phyloP scores from a whole-genome alignment of 1,140 invertebrate genomes.

The Neodiprion fabricii region DNA sequence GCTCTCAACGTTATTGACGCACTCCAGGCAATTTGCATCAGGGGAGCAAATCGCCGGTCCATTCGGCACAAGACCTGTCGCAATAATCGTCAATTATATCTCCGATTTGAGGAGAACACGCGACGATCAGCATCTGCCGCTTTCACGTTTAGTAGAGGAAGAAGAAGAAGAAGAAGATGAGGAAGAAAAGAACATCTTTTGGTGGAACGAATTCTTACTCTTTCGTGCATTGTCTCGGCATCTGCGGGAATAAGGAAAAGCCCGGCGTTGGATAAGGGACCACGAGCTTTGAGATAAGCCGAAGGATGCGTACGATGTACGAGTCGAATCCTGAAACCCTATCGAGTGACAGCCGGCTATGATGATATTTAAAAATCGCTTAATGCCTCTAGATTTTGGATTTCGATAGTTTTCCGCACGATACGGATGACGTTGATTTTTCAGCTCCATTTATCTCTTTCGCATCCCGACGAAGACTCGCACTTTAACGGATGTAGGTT shows the following conservation, averaged over 20 bases:
- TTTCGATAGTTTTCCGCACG: background rate
- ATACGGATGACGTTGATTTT: background rate
- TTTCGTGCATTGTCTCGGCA: too few species aligned
- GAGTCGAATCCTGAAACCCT: background rate
- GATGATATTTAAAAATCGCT: conserved; percentile 5
- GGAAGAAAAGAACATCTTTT: too few species aligned
- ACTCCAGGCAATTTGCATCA: background rate
- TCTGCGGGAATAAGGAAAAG: background rate
- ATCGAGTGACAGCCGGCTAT: background rate
- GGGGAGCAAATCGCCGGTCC: background rate
- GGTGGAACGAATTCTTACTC: too few species aligned
- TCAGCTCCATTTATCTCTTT: background rate
- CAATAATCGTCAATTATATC: too few species aligned
- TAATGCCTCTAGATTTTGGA: background rate
- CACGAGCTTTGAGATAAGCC: background rate
- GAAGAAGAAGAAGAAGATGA: too few species aligned
- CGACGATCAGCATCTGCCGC: too few species aligned
- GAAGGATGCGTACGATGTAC: background rate
- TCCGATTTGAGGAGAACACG: too few species aligned
- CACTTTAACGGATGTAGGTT: background rate
- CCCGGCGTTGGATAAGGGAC: background rate
- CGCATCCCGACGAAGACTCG: background rate
- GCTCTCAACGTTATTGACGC: background rate
- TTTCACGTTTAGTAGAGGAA: too few species aligned
- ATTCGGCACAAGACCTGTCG: too few species aligned